phyloP scores from a whole-genome alignment of 2,888 invertebrate species.

The Chalcis sispes region DNA sequence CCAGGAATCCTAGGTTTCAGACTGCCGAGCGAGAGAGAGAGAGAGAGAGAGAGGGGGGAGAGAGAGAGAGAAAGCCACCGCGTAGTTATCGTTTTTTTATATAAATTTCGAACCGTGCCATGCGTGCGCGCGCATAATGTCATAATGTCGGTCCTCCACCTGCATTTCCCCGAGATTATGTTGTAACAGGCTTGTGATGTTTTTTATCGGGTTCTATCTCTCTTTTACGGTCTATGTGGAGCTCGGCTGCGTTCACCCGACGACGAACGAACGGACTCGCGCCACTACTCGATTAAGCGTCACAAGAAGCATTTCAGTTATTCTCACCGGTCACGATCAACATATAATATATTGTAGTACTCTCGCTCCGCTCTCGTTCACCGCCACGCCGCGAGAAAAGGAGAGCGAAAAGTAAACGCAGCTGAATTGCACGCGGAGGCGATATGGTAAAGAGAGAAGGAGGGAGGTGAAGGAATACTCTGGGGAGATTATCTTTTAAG shows the following conservation, averaged over 20 bases:
- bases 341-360: no score
- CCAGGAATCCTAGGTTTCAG: conserved; percentile 9
- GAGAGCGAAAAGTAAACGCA: conserved; percentile 11
- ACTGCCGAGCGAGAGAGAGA: no score
- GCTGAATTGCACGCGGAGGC: not conserved
- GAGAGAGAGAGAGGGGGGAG: no score
- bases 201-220: conserved; percentile 15
- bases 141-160: not conserved
- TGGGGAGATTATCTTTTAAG: conserved; percentile 16
- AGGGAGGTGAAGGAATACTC: not conserved
- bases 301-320: conserved; percentile 16
- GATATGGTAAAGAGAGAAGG: not conserved
- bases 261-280: no score
- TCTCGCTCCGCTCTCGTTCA: no score
- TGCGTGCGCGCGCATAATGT: no score
- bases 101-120: no score
- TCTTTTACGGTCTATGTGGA: not conserved
- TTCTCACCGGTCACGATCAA: conserved; percentile 40
- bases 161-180: conserved; percentile 39
- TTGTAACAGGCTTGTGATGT: conserved; percentile 29
- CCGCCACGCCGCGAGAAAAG: no score
- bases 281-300: conserved; percentile 8
- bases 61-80: no score
- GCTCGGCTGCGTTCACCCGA: no score
- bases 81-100: no score